Base-by-base conservation (phyloP, 2,888 invertebrate genomes). In the Pantelozetes paolii region DNA sequence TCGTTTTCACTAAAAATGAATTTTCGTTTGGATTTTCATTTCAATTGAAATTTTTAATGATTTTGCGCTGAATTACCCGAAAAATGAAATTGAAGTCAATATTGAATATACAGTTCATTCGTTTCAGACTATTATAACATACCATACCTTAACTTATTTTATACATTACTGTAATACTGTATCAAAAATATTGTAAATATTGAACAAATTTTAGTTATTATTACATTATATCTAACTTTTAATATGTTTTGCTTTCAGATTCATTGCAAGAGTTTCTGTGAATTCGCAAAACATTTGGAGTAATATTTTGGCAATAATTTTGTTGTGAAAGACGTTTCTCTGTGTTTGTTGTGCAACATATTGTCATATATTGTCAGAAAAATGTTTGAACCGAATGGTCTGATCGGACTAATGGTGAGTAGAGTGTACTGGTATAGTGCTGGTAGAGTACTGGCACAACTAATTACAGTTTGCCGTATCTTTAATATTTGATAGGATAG, bases 41-140 rank as follows among this genome's bases (percentile, higher is more conserved):
- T 57, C n/a, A 64, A 64, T 64, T 36, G 36, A 64, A 64, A 64
- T 54, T 57, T 62, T 64, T 64, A 64, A 64, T 64, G 36, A 64
- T 32, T 64, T 18, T 32, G 64, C 64, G 64, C 64, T 40, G 23
- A 64, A 40, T 64, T 1, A 57, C 30, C 9, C 13, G 30, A 30
- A 28, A 57, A 15, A 30, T 64, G 11, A 18, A 40, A 57, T 57
- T 57, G 13, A 18, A 40, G 36, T 64, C 62, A 64, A 64, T 57
- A 57, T 57, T 13, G 13, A 57, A 57, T 57, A 57, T 28, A 30
- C 54, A 57, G 57, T 57, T 54, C 28, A 64, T 36, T 64, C 64
- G 30, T n/a, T n/a, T n/a, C n/a, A n/a, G n/a, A n/a, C n/a, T n/a
- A n/a, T n/a, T n/a, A n/a, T n/a, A n/a, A n/a, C n/a, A n/a, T n/a